phyloP scores from a whole-genome alignment of 2,888 invertebrate genomes.

The Elmis aenea region DNA sequence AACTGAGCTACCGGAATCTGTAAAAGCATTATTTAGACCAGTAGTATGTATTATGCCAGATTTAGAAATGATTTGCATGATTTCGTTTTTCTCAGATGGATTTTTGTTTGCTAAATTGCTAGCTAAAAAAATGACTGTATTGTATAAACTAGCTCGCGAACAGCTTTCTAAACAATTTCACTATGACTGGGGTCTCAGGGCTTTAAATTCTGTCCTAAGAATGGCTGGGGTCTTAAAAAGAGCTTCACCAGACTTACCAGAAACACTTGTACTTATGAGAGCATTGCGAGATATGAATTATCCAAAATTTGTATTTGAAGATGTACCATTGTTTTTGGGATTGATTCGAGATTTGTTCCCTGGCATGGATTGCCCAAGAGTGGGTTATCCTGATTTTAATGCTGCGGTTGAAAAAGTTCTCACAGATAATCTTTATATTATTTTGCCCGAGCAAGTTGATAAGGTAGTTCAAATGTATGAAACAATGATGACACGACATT shows the following conservation, averaged over 20 bases:
- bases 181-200: slow-evolving; percentile 90
- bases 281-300: slow-evolving; percentile 90
- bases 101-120: slow-evolving; percentile 84
- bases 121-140: slow-evolving; percentile 90
- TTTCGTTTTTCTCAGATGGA: slow-evolving; percentile 88
- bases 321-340: slow-evolving; percentile 83
- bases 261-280: slow-evolving; percentile 85
- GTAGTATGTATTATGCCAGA: slow-evolving; percentile 91
- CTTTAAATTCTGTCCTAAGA: slow-evolving; percentile 83
- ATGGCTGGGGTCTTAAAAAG: slow-evolving; percentile 88
- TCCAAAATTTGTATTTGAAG: slow-evolving; percentile 89
- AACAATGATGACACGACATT: slow-evolving; percentile 92
- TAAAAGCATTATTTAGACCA: slow-evolving; percentile 86
- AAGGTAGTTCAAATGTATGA: slow-evolving; percentile 77
- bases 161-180: slow-evolving; percentile 90
- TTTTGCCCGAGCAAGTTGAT: slow-evolving; percentile 64
- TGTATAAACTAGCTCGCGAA: slow-evolving; percentile 80
- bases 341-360: slow-evolving; percentile 87
- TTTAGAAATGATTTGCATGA: slow-evolving; percentile 85
- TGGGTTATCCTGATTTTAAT: slow-evolving; percentile 83
- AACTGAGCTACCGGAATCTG: slow-evolving; percentile 87
- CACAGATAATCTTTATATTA: slow-evolving; percentile 60
- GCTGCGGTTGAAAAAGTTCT: slow-evolving; percentile 68
- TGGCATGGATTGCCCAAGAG: slow-evolving; percentile 81
- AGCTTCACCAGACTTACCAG: slow-evolving; percentile 71